A percentile compares a stretch with the other conserved stretches of the same genome.
Conservation (phyloP, 23 tunicate species). For the Halocynthia roretzi region DNA sequence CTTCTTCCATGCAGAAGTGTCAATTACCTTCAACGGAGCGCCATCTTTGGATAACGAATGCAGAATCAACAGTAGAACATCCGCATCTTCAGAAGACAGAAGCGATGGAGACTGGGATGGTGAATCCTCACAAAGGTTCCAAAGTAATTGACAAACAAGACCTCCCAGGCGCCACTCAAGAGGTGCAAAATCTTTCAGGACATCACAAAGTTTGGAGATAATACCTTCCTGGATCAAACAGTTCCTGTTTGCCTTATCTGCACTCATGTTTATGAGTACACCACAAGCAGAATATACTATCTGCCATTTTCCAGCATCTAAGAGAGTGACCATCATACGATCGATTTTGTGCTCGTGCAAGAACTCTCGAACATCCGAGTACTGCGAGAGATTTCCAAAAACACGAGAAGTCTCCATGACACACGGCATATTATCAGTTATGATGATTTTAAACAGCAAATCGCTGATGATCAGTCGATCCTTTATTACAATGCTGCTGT, state of each 20-base stretch:
- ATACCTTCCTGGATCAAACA: conserved; percentile 42
- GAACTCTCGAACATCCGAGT: conserved; percentile 58
- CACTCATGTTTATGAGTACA: conserved; percentile 67
- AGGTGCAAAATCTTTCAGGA: conserved; percentile 68
- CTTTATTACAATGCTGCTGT: conserved; percentile 22
- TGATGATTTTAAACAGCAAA: conserved; percentile 28
- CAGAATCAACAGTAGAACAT: conserved; percentile 3
- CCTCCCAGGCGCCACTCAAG: conserved; percentile 83
- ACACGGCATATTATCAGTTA: conserved; percentile 49
- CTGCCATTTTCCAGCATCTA: conserved; percentile 67
- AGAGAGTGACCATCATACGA: conserved; percentile 73
- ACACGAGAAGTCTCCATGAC: conserved; percentile 70
- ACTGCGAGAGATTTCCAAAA: conserved; percentile 71
- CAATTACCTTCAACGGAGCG: conserved; percentile 6
- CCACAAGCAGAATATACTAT: conserved; percentile 89
- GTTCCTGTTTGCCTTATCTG: conserved; percentile 35
- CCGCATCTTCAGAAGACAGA: conserved; percentile 5
- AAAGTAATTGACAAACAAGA: conserved; percentile 69
- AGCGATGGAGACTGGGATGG: neutral
- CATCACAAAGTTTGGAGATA: conserved; percentile 45
- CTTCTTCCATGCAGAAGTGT: conserved; percentile 6
- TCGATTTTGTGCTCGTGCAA: conserved; percentile 71
- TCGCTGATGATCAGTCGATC: conserved; percentile 29
- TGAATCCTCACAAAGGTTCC: conserved; percentile 52
- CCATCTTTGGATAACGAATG: neutral